Percentiles rank a stretch among this genome's conserved stretches.
Evolutionary conservation across 2,113 vertebrate genomes (phyloP).

Genomic region (Nymphicus hollandicus): DNA sequence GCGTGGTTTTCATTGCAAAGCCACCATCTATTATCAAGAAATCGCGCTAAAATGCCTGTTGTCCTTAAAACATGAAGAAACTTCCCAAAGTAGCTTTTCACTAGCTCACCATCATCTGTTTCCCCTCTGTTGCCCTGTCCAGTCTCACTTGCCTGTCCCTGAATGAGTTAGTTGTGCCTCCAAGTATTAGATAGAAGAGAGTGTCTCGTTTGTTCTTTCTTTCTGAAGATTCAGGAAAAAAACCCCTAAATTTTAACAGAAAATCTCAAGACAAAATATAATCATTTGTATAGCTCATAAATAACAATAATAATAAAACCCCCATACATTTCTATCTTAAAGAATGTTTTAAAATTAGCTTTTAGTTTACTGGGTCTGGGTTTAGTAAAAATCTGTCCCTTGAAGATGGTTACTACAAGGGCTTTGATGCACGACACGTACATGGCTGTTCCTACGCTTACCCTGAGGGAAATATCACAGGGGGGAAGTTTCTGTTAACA

Average conservation of each 20-base stretch:
- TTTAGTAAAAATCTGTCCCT: neutral
- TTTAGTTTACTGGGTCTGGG: neutral
- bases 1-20: neutral
- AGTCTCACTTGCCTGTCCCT: fast-evolving
- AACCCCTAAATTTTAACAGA: too few relatives aligned
- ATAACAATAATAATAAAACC: neutral
- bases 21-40: neutral
- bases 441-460: neutral
- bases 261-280: neutral
- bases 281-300: neutral
- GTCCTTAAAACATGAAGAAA: fast-evolving
- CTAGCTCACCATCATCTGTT: neutral
- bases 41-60: fast-evolving
- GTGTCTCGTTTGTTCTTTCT: neutral
- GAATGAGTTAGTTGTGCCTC: neutral
- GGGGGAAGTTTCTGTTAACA: neutral
- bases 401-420: neutral
- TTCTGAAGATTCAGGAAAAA: neutral
- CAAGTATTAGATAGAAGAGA: fast-evolving
- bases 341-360: neutral
- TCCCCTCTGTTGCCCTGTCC: neutral
- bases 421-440: fast-evolving
- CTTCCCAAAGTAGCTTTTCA: neutral
- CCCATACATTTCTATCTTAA: neutral
- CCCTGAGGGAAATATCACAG: neutral